Evolutionary conservation across 2,797 vertebrate species (phyloP).

Genomic region (Helostoma temminkii): DNA sequence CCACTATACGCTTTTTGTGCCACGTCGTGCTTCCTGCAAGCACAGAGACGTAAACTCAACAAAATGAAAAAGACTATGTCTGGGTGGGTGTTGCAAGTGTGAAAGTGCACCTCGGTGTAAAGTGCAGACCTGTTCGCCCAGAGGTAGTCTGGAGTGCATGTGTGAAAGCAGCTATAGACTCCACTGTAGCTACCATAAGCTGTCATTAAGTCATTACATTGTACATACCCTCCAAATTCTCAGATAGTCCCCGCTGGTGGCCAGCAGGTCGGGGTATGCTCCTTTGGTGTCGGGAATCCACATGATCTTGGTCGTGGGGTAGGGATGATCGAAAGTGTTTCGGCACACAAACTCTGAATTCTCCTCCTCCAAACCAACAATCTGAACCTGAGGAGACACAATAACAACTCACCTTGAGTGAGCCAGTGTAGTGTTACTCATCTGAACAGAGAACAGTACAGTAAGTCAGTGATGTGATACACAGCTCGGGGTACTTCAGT

Average conservation of each 20-base stretch:
- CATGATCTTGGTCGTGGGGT: conserved; percentile 95
- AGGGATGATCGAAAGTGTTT: conserved; percentile 95
- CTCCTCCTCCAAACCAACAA: conserved; percentile 94
- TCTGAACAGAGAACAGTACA: conserved; percentile 2
- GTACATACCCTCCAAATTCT: conserved; percentile 92
- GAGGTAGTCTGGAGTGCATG: no score
- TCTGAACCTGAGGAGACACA: conserved; percentile 84
- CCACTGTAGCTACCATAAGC: no score
- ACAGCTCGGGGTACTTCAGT: background rate
- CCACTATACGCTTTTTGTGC: no score
- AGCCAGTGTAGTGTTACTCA: conserved; percentile 23
- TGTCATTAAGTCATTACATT: no score
- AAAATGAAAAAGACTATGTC: no score
- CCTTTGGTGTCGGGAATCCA: conserved; percentile 96
- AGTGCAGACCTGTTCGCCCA: no score
- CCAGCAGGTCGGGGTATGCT: conserved; percentile 92
- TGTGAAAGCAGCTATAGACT: no score
- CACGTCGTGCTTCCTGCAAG: no score
- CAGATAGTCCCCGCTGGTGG: conserved; percentile 93
- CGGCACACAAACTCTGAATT: conserved; percentile 95
- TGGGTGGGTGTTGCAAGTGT: no score
- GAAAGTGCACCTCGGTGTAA: no score
- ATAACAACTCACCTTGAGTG: conserved; percentile 35
- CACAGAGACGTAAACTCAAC: no score
- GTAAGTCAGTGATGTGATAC: background rate